A percentile compares a stretch with the other conserved stretches of the same genome.
These are phyloP conservation scores for Trichonephila inaurata DNA, from an alignment of 1,140 invertebrate genomes.

Conservation along the genomic window DNA sequence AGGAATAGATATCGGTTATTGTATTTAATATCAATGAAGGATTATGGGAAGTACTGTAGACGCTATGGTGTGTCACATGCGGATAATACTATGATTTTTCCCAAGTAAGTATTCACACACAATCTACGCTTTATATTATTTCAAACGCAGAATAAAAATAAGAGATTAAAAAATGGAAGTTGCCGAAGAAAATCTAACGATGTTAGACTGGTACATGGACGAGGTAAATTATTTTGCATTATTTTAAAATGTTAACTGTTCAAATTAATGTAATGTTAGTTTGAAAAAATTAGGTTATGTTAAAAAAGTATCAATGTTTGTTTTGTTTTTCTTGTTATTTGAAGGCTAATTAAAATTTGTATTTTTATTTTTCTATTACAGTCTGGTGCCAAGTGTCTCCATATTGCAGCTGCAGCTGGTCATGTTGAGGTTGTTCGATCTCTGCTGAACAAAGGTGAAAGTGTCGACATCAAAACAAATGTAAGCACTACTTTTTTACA, in stretches of 20 bases:
- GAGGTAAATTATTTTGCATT: background rate
- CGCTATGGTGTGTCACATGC: no score
- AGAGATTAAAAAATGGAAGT: background rate
- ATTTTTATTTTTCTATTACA: constrained; percentile 78
- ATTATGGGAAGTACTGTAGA: no score
- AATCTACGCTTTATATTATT: background rate
- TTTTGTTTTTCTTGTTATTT: background rate
- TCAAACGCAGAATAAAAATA: background rate
- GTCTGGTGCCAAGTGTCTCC: constrained; percentile 94
- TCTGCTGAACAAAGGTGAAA: constrained; percentile 95
- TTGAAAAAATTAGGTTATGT: background rate
- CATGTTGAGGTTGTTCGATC: constrained; percentile 99
- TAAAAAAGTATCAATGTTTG: background rate
- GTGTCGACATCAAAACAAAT: constrained; percentile 96
- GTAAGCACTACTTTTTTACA: constrained; percentile 83
- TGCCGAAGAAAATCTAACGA: background rate
- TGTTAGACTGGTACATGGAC: background rate
- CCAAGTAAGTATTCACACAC: no score
- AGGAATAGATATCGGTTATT: no score
- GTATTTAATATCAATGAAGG: no score
- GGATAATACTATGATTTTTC: no score
- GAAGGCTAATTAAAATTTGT: background rate
- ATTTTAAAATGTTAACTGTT: background rate
- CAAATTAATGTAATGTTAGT: background rate
- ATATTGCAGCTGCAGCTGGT: constrained; percentile 94